A percentile compares a stretch with the other conserved stretches of the same genome.
Conservation (phyloP, 2,113 vertebrate genomes). For the Chaetodon auriga region DNA sequence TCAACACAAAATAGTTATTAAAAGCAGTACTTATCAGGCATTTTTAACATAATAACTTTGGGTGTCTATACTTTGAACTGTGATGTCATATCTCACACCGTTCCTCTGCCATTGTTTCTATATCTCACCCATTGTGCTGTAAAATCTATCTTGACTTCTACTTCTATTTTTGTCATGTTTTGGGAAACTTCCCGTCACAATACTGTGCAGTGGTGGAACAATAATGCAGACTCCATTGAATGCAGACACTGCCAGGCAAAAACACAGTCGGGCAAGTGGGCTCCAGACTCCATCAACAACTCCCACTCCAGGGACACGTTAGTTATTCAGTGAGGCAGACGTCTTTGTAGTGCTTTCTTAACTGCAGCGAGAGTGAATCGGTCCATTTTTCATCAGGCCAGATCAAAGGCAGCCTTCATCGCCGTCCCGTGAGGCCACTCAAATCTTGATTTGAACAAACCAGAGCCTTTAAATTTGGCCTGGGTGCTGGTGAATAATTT, state of each 20-base stretch:
- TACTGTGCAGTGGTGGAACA: slow-evolving; percentile 39
- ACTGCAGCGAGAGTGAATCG: slow-evolving; percentile 24
- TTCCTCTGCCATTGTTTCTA: slow-evolving; percentile 50
- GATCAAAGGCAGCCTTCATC: slow-evolving; percentile 47
- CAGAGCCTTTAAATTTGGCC: background rate
- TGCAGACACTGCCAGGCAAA: slow-evolving; percentile 25
- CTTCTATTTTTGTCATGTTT: slow-evolving; percentile 50
- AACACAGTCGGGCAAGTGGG: slow-evolving; percentile 24
- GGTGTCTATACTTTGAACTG: background rate
- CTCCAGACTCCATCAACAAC: slow-evolving; percentile 67
- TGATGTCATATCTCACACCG: slow-evolving; percentile 6
- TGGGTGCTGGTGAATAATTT: background rate
- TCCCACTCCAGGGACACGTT: slow-evolving; percentile 41
- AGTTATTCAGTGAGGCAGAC: slow-evolving; percentile 8
- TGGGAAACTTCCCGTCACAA: slow-evolving; percentile 58
- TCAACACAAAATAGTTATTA: background rate
- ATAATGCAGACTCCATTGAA: slow-evolving; percentile 52
- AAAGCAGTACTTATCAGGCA: background rate
- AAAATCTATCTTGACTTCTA: slow-evolving; percentile 38
- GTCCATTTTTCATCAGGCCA: slow-evolving; percentile 39
- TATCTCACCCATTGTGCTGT: slow-evolving; percentile 43
- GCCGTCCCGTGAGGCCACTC: slow-evolving; percentile 8
- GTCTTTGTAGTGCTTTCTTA: slow-evolving; percentile 42
- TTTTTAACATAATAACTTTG: slow-evolving; percentile 4
- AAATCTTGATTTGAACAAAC: slow-evolving; percentile 40